These are phyloP conservation scores for Euthynnus affinis DNA, from an alignment of 2,797 vertebrate genomes.

Conservation along the genomic window DNA sequence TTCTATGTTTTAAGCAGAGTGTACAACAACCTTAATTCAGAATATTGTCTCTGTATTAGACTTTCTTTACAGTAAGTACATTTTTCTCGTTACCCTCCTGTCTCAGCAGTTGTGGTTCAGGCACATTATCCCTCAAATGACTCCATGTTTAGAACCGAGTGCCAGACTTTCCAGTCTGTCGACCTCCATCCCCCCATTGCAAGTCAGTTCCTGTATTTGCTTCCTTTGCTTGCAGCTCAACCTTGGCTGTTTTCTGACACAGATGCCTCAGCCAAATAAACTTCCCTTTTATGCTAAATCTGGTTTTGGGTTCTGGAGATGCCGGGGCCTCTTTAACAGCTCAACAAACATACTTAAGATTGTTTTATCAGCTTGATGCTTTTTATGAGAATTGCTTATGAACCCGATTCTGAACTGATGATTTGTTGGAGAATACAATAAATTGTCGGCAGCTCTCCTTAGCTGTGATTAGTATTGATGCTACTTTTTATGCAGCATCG, in stretches of 20 bases:
- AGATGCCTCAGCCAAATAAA: background rate
- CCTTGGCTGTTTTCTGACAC: conserved; percentile 19
- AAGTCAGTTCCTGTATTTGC: conserved; percentile 37
- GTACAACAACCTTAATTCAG: conserved; percentile 3
- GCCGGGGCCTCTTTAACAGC: too few relatives aligned
- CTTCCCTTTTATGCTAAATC: conserved; percentile 1
- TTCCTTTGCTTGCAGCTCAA: conserved; percentile 25
- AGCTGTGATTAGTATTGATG: background rate
- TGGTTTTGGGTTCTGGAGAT: too few relatives aligned
- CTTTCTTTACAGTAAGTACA: conserved; percentile 41
- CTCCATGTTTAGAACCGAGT: conserved; percentile 42
- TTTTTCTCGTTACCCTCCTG: conserved; percentile 37
- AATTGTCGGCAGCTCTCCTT: background rate
- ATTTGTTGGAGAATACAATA: too few relatives aligned
- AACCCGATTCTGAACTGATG: too few relatives aligned
- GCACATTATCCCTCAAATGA: conserved; percentile 40
- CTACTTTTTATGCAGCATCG: background rate
- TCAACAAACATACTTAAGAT: too few relatives aligned
- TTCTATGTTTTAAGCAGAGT: conserved; percentile 26
- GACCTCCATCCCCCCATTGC: conserved; percentile 34
- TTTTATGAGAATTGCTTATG: too few relatives aligned
- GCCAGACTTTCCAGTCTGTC: conserved; percentile 65
- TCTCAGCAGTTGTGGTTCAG: conserved; percentile 59
- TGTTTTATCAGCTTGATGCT: too few relatives aligned
- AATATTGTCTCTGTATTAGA: conserved; percentile 1